A percentile compares a stretch with the other conserved stretches of the same genome.
These are phyloP conservation scores for Argyresthia albistria DNA, from an alignment of 2,888 invertebrate species.

Conservation along the genomic window DNA sequence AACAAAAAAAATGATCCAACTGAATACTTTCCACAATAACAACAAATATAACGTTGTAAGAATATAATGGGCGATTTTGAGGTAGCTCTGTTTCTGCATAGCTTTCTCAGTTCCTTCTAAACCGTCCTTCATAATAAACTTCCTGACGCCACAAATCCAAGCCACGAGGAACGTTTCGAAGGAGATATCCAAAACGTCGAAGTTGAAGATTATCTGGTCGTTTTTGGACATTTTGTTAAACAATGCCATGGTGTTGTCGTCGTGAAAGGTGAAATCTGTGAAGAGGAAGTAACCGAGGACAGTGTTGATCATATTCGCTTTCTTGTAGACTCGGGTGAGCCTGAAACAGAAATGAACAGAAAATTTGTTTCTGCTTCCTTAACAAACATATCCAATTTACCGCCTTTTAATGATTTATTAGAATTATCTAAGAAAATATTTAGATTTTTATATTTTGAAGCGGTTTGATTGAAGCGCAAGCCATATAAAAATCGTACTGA, in stretches of 20 bases:
- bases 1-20: too few species aligned
- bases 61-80: neutral
- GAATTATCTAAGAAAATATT: too few species aligned
- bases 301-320: constrained; percentile 2
- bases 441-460: too few species aligned
- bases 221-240: constrained; percentile 1
- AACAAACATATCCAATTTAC: too few species aligned
- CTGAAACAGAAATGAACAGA: neutral
- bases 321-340: constrained; percentile 3
- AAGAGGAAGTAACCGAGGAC: constrained; percentile 2
- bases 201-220: constrained; percentile 5
- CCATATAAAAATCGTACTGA: too few species aligned
- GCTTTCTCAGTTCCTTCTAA: neutral
- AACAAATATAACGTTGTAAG: neutral
- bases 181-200: neutral
- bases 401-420: too few species aligned
- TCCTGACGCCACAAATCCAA: neutral
- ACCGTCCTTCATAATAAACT: neutral
- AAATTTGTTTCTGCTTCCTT: too few species aligned
- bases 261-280: neutral
- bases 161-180: neutral
- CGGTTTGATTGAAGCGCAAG: too few species aligned
- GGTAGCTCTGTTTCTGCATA: neutral
- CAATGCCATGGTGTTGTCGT: constrained; percentile 3
- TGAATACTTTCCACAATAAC: too few species aligned